phyloP scores from a whole-genome alignment of 1,140 invertebrate species.

The Pseudomyrmex pallidus region DNA sequence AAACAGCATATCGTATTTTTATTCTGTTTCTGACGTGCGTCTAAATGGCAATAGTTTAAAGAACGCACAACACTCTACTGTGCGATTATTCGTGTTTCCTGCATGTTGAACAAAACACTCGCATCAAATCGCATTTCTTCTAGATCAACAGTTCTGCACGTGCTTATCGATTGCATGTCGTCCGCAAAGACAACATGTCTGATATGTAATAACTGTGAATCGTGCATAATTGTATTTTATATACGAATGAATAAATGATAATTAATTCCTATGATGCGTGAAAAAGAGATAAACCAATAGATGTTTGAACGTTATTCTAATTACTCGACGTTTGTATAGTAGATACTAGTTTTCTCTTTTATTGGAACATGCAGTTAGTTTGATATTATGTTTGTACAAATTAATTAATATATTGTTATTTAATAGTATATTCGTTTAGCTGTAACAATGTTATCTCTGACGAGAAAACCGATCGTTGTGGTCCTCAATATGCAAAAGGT shows the following conservation, averaged over 20 bases:
- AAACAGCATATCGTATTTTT: not conserved
- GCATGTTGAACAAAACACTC: conserved; percentile 59
- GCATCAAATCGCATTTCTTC: conserved; percentile 70
- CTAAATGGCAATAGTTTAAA: conserved; percentile 64
- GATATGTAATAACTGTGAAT: not conserved
- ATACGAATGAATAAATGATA: conserved; percentile 16
- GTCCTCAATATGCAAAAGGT: conserved; percentile 12
- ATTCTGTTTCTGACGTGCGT: conserved; percentile 26
- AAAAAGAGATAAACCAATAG: not conserved
- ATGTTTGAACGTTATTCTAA: not conserved
- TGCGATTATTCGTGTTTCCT: conserved; percentile 5
- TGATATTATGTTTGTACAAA: conserved; percentile 15
- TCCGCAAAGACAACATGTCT: not conserved
- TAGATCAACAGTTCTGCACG: conserved; percentile 63
- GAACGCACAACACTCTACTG: not conserved
- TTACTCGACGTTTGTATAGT: not conserved
- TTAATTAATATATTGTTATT: conserved; percentile 31
- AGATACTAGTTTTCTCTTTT: not conserved
- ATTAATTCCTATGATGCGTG: not conserved
- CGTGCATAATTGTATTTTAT: not conserved
- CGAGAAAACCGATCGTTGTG: conserved; percentile 30
- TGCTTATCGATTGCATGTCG: conserved; percentile 34
- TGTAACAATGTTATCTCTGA: conserved; percentile 5
- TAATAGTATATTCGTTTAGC: conserved; percentile 2
- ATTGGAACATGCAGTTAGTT: conserved; percentile 8